Conservation (phyloP, 64 coral and sea anemone genomes). For the Pachyseris speciosa region DNA sequence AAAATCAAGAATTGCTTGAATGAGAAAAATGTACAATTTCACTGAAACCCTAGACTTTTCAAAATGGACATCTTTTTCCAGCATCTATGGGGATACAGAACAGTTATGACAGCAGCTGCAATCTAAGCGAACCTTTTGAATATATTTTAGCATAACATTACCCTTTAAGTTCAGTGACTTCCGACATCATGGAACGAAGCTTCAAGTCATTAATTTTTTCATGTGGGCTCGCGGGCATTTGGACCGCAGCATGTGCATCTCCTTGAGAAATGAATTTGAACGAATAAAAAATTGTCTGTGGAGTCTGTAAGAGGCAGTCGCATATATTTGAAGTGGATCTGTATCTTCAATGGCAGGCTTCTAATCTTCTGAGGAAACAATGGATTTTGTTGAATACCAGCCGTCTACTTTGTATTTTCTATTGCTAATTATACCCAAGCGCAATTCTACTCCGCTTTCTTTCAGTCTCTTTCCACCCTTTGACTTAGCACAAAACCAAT, state of each 20-base stretch:
- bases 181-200: slow-evolving; percentile 36
- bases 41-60: background rate
- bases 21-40: background rate
- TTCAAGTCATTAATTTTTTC: slow-evolving; percentile 8
- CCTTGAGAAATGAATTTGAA: too few species aligned
- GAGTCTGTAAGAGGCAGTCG: background rate
- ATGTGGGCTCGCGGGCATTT: too few species aligned
- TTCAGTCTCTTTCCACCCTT: background rate
- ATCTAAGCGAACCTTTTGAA: slow-evolving; percentile 66
- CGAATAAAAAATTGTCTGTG: background rate
- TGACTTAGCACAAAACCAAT: slow-evolving; percentile 17
- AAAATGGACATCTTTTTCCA: background rate
- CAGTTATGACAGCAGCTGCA: slow-evolving; percentile 60
- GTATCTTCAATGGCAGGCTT: background rate
- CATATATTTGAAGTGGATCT: background rate
- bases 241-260: too few species aligned
- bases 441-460: background rate
- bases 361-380: slow-evolving; percentile 61
- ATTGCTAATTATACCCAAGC: slow-evolving; percentile 21
- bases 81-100: background rate
- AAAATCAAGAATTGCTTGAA: background rate
- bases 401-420: background rate
- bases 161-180: slow-evolving; percentile 68
- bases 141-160: slow-evolving; percentile 99
- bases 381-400: slow-evolving; percentile 28